These are phyloP conservation scores for Clamator glandarius DNA, from an alignment of 2,797 vertebrate species.

Conservation along the genomic window DNA sequence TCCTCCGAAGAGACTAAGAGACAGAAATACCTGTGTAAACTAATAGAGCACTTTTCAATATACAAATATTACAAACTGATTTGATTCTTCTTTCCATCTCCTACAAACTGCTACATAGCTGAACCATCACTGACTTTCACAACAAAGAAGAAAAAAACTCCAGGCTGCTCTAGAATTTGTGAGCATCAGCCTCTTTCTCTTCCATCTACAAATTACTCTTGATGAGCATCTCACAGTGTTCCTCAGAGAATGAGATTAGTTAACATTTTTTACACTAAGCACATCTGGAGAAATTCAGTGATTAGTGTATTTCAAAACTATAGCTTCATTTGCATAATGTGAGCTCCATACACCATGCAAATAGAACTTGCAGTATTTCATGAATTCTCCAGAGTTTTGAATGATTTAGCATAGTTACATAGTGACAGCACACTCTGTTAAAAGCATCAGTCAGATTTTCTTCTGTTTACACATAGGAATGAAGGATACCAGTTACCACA, in stretches of 20 bases:
- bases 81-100: neutral
- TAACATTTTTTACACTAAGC: neutral
- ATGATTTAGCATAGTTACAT: neutral
- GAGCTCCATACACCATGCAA: neutral
- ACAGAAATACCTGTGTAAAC: neutral
- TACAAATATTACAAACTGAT: neutral
- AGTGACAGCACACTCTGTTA: neutral
- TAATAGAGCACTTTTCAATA: neutral
- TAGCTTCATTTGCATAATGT: neutral
- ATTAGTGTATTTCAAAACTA: slow-evolving; percentile 28
- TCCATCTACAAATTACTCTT: neutral
- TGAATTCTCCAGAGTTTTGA: neutral
- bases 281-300: neutral
- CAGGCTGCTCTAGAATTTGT: neutral
- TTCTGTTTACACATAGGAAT: neutral
- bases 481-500: neutral
- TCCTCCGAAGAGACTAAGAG: neutral
- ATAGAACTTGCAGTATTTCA: neutral
- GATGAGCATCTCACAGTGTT: neutral
- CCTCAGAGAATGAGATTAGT: neutral
- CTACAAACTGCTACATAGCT: neutral
- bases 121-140: neutral
- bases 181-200: neutral
- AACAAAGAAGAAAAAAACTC: neutral
- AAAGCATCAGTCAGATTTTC: neutral